Conservation (phyloP, 2,113 vertebrate species). For the Melanostigma gelatinosum region DNA sequence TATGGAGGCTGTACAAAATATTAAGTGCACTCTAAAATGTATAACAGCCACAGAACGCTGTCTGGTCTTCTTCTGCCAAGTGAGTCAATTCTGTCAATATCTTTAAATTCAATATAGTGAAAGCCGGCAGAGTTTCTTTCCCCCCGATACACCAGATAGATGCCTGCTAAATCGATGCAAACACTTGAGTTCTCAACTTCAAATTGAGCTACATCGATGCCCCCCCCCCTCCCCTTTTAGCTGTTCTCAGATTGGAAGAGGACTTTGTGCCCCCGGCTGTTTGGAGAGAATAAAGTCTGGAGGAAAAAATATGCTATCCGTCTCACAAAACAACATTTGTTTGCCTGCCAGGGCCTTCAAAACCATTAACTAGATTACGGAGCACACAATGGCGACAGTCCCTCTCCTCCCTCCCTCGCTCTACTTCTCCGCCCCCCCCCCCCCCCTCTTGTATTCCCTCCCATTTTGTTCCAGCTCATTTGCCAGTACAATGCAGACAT, state of each 20-base stretch:
- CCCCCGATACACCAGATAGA: neutral
- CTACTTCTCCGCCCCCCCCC: conserved; percentile 16
- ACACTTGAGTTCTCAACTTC: conserved; percentile 23
- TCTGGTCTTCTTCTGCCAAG: conserved; percentile 3
- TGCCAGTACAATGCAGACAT: conserved; percentile 76
- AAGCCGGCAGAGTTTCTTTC: conserved; percentile 8
- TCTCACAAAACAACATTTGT: conserved; percentile 78
- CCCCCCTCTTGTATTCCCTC: conserved; percentile 38
- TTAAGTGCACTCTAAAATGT: neutral
- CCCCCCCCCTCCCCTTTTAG: neutral
- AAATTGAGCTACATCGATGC: conserved; percentile 34
- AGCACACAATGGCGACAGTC: conserved; percentile 72
- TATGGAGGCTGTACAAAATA: neutral
- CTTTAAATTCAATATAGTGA: conserved; percentile 22
- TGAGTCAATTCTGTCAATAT: conserved; percentile 8
- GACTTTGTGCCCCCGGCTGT: conserved; percentile 33
- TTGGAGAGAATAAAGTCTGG: conserved; percentile 53
- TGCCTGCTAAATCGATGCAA: conserved; percentile 22
- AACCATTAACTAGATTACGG: conserved; percentile 82
- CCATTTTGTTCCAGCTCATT: conserved; percentile 71
- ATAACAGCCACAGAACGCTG: neutral
- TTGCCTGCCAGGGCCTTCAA: conserved; percentile 77
- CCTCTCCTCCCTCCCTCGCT: conserved; percentile 49
- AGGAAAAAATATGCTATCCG: conserved; percentile 65
- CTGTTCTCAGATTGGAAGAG: conserved; percentile 41